phyloP scores from a whole-genome alignment of 2,797 vertebrate genomes.

The Enteromius viviparus region DNA sequence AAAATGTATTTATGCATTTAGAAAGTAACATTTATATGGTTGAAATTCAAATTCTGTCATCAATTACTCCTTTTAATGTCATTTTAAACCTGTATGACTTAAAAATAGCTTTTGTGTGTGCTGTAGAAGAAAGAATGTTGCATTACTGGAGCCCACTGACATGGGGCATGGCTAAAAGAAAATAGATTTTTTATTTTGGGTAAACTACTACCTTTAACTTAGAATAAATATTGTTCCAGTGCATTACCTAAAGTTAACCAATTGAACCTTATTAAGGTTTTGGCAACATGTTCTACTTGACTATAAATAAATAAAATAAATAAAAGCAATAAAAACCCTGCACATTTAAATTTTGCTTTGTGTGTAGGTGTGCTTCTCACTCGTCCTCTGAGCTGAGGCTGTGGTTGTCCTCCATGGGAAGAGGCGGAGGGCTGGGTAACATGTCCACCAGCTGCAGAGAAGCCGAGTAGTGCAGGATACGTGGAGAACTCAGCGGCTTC shows the following conservation, averaged over 20 bases:
- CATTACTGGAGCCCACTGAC: background rate
- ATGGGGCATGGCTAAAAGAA: background rate
- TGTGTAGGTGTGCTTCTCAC: constrained; percentile 65
- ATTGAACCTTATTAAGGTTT: background rate
- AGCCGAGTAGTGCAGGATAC: constrained; percentile 74
- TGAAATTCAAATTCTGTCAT: background rate
- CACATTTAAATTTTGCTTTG: background rate
- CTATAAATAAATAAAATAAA: background rate
- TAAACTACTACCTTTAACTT: background rate
- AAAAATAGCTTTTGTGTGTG: background rate
- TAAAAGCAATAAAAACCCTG: background rate
- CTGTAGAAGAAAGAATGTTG: background rate
- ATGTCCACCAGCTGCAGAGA: constrained; percentile 75
- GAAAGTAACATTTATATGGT: background rate
- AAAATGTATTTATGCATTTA: background rate
- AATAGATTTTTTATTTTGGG: background rate
- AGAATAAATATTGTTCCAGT: background rate
- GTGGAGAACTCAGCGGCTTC: constrained; percentile 73
- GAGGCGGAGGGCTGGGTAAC: constrained; percentile 72
- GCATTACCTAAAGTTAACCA: background rate
- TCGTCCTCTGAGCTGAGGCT: constrained; percentile 75
- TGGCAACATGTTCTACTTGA: too few species aligned
- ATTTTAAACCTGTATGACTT: background rate
- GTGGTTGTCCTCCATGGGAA: constrained; percentile 65
- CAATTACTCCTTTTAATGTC: background rate